These are phyloP conservation scores for Chitala chitala DNA, from an alignment of 2,113 vertebrate genomes.

Conservation along the genomic window DNA sequence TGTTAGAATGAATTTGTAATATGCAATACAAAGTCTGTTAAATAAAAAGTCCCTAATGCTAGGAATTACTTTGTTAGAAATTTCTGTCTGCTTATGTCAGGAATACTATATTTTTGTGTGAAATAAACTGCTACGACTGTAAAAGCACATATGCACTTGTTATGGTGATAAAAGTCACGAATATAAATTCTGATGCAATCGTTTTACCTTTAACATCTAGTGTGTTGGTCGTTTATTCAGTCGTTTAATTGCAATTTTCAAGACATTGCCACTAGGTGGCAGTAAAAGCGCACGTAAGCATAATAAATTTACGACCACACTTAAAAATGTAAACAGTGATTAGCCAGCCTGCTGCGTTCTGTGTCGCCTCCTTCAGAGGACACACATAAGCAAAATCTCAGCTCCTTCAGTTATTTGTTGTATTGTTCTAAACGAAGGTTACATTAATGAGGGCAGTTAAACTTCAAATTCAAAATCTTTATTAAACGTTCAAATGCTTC, in stretches of 20 bases:
- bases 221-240: not conserved
- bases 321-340: not conserved
- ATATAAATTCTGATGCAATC: not conserved
- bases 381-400: slow-evolving; percentile 32
- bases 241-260: slow-evolving; percentile 1
- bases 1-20: not conserved
- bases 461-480: slow-evolving; percentile 47
- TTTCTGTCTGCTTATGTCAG: too few relatives aligned
- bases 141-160: not conserved
- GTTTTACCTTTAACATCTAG: not conserved
- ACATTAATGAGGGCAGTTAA: slow-evolving; percentile 53
- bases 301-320: slow-evolving; percentile 17
- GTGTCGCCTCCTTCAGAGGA: slow-evolving; percentile 35
- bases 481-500: slow-evolving; percentile 32
- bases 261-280: slow-evolving; percentile 56
- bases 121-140: not conserved
- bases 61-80: too few relatives aligned
- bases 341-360: slow-evolving; percentile 4
- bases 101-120: not conserved
- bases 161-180: not conserved
- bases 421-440: slow-evolving; percentile 50
- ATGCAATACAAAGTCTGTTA: too few relatives aligned
- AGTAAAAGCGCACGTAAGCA: slow-evolving; percentile 41
- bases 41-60: too few relatives aligned
- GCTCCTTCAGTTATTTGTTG: slow-evolving; percentile 44